A percentile compares a stretch with the other conserved stretches of the same genome.
Evolutionary conservation across 2,888 invertebrate species (phyloP).

Genomic region (Drosophila parthenogenetica): DNA sequence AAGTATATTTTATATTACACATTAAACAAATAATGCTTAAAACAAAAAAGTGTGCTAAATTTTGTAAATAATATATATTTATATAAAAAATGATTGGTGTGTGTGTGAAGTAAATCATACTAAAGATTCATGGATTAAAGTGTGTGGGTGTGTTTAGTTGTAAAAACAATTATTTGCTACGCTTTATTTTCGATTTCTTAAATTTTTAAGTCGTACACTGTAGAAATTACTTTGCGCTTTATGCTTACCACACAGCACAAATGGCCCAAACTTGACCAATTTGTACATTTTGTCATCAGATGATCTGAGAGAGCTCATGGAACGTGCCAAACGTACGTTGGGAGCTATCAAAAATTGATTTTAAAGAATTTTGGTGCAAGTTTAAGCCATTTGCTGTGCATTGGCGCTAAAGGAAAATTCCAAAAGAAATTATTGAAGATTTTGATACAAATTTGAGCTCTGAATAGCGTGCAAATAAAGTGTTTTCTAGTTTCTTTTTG

Average conservation of each 20-base stretch:
- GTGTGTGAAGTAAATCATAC: constrained; percentile 36
- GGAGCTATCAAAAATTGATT: constrained; percentile 58
- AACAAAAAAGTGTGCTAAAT: constrained; percentile 73
- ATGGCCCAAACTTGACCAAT: constrained; percentile 84
- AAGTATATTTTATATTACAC: constrained; percentile 75
- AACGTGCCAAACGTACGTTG: constrained; percentile 25
- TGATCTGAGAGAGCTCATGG: constrained; percentile 87
- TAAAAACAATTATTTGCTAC: constrained; percentile 46
- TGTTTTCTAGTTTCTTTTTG: constrained; percentile 43
- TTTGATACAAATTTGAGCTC: constrained; percentile 3
- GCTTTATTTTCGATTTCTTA: constrained; percentile 26
- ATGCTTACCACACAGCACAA: constrained; percentile 28
- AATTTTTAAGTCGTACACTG: constrained; percentile 19
- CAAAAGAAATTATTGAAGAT: constrained; percentile 32
- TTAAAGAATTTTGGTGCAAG: constrained; percentile 69
- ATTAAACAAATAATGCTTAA: constrained; percentile 67
- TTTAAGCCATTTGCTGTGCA: constrained; percentile 63
- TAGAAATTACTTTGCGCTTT: constrained; percentile 54
- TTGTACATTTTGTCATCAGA: constrained; percentile 90
- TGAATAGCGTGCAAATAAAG: constrained; percentile 54
- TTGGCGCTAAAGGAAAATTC: background rate
- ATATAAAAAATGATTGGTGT: constrained; percentile 21
- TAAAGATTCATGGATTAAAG: constrained; percentile 16
- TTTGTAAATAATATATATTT: constrained; percentile 25
- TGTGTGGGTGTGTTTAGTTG: background rate